Evolutionary conservation across 2,888 invertebrate genomes (phyloP), one percentile per base, ranked within the genome.

Genomic region (Anorthoa munda): DNA sequence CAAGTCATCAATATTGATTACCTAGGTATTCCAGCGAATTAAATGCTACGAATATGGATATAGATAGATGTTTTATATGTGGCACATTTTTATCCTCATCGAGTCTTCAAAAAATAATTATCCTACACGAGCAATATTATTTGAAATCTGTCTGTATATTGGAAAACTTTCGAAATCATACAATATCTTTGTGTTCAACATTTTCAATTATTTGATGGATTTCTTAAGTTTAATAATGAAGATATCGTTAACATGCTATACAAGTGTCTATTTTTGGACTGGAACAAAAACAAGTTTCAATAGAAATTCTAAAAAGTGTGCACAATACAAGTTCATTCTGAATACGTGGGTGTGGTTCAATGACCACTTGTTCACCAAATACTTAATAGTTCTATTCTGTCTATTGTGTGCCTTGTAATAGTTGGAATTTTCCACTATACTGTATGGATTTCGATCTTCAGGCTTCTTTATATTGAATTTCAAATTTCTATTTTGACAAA

Each of bases 251-350:
- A 26, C 13, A 17, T 7, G 64, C 46, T 56, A 23, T 50, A 31
- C 11, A 46, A 56, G 21, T 48, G 51, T 65, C 45, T 80, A 74
- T 63, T 66, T 58, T 53, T 67, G 31, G 56, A 50, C 18, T 48
- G 17, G 13, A 51, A 77, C 53, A 81, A 66, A 81, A 75, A 58
- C 56, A 48, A 26, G 39, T 63, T 58, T 12, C 46, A 48, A 75
- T 63, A 48, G 39, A 50, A 56, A n/a, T 56, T n/a, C 55, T 17
- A 50, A 13, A 21, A 39, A 5, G 21, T 56, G 17, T 51, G 23
- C n/a, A 46, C 31, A 23, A 23, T 48, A 73, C 31, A 72, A 31
- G 58, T 73, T 46, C 7, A 39, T 26, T 73, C 45, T 58, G 48
- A 39, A 73, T 46, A 13, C 73, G 56, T 45, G 9, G 23, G 18